phyloP scores from a whole-genome alignment of 2,888 invertebrate species.

The Apotomis capreana region DNA sequence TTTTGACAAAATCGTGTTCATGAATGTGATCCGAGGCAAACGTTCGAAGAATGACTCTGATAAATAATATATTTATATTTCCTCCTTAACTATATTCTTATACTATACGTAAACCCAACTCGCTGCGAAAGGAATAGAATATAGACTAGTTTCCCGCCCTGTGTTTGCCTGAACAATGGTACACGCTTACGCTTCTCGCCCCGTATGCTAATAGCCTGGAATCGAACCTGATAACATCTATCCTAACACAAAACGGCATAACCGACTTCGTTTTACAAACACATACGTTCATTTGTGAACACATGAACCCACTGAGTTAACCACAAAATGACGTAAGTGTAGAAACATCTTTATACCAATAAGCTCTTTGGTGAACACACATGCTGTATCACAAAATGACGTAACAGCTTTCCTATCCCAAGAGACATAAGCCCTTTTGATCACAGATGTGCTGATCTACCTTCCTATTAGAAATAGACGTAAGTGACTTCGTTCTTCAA shows the following conservation, averaged over 20 bases:
- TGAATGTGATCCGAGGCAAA: no score
- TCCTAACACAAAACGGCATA: neutral
- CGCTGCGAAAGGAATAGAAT: neutral
- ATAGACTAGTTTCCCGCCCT: slow-evolving; percentile 1
- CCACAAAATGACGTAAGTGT: no score
- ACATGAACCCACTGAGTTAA: no score
- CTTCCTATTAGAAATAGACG: neutral
- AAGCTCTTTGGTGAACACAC: no score
- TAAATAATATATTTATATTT: no score
- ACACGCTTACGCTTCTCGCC: slow-evolving; percentile 16
- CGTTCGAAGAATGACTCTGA: no score
- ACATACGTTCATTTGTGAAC: neutral
- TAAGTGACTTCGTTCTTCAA: neutral
- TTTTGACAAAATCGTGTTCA: no score
- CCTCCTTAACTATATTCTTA: no score
- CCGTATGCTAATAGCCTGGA: slow-evolving; percentile 17
- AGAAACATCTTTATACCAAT: no score
- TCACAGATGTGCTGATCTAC: neutral
- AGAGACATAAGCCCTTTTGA: neutral
- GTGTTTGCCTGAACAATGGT: slow-evolving; percentile 12
- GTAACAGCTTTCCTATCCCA: no score
- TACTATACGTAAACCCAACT: no score
- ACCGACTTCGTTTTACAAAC: neutral
- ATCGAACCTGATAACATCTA: slow-evolving; percentile 1
- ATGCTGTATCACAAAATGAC: no score